Base-by-base conservation (phyloP, 2,888 invertebrate genomes). In the Mesopsocus fuscifrons region DNA sequence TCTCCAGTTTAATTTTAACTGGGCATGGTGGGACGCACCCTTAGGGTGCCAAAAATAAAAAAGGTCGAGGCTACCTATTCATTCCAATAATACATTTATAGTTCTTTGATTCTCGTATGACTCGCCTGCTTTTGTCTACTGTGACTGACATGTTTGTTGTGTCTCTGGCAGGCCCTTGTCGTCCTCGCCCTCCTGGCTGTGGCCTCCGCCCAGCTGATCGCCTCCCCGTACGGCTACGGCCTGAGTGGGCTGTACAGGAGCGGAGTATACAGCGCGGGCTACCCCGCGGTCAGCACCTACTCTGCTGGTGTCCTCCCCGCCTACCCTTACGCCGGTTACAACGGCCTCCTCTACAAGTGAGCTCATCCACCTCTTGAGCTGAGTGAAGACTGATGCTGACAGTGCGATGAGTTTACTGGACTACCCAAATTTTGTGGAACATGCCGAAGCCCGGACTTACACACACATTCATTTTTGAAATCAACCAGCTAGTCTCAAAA, bases 101-200 rank as follows among this genome's bases (percentile, higher is more conserved):
- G n/a, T n/a, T n/a, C n/a, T n/a, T n/a, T n/a, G n/a, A n/a, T n/a
- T n/a, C n/a, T n/a, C n/a, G n/a, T n/a, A n/a, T n/a, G n/a, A n/a
- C n/a, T n/a, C n/a, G n/a, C n/a, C n/a, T n/a, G n/a, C n/a, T n/a
- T n/a, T n/a, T n/a, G n/a, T n/a, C n/a, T n/a, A n/a, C n/a, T n/a
- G n/a, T n/a, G n/a, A n/a, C n/a, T n/a, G n/a, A n/a, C n/a, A n/a
- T n/a, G n/a, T n/a, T n/a, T n/a, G n/a, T n/a, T n/a, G n/a, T n/a
- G n/a, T n/a, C n/a, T 38, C 20, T 38, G 15, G 3, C 38, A 38
- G 38, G 21, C 20, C 38, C 17, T 38, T 38, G 38, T 38, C 21
- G 38, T 38, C 13, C 21, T 38, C 20, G 38, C 38, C 8, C 17
- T 38, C 17, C 15, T 38, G n/a, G 38, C 38, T 21, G 38, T 21